These are phyloP conservation scores for Corythucha ciliata DNA, from an alignment of 2,888 invertebrate genomes.

Conservation along the genomic window DNA sequence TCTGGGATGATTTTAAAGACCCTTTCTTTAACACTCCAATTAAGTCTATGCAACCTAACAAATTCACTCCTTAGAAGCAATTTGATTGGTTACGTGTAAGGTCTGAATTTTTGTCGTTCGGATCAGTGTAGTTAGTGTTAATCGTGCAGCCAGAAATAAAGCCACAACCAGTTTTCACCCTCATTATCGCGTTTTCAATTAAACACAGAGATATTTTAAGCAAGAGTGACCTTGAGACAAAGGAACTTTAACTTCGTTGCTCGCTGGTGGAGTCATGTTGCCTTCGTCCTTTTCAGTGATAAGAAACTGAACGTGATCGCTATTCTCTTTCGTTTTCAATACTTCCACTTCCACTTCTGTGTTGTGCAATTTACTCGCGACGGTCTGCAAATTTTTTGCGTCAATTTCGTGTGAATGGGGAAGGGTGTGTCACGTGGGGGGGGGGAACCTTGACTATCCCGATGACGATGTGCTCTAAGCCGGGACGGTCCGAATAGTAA, in stretches of 20 bases:
- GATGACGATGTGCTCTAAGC: conserved; percentile 90
- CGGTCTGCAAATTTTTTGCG: conserved; percentile 73
- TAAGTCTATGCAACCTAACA: too few species aligned
- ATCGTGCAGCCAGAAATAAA: too few species aligned
- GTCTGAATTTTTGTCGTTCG: too few species aligned
- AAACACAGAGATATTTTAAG: too few species aligned
- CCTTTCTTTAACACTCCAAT: too few species aligned
- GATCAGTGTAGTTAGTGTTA: too few species aligned
- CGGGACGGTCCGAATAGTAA: conserved; percentile 91
- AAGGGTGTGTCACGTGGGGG: neutral
- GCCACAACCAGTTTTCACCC: too few species aligned
- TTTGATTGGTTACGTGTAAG: too few species aligned
- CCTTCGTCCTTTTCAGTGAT: conserved; percentile 74
- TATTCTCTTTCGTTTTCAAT: conserved; percentile 74
- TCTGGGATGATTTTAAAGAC: too few species aligned
- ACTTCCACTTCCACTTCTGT: conserved; percentile 89
- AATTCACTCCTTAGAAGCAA: too few species aligned
- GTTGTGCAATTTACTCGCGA: conserved; percentile 84
- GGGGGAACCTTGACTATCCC: conserved; percentile 80
- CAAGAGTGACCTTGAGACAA: conserved; percentile 49
- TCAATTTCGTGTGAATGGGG: neutral
- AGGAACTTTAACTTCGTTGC: conserved; percentile 50
- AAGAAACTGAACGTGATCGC: conserved; percentile 85
- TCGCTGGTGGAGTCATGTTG: conserved; percentile 54
- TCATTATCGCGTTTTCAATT: too few species aligned